These are phyloP conservation scores for Capitulum mitella DNA, from an alignment of 2,888 invertebrate genomes.

Conservation along the genomic window DNA sequence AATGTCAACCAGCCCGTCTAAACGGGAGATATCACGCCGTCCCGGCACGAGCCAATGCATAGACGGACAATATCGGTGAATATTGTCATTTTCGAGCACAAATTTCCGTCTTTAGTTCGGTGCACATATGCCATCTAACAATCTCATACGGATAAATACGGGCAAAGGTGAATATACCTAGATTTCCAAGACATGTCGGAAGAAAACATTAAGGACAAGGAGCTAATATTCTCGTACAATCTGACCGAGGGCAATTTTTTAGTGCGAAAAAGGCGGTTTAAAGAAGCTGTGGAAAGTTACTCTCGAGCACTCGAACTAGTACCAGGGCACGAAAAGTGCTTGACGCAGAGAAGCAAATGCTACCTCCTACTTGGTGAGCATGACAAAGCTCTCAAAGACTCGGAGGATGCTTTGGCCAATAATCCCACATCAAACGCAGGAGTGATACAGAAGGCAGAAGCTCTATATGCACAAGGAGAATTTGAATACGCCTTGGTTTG, in stretches of 20 bases:
- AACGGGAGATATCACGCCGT: too few species aligned
- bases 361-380: background rate
- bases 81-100: too few species aligned
- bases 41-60: too few species aligned
- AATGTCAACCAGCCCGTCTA: too few species aligned
- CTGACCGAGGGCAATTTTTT: background rate
- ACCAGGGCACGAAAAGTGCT: background rate
- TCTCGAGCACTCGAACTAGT: background rate
- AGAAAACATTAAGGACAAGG: background rate
- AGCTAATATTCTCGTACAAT: background rate
- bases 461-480: background rate
- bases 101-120: too few species aligned
- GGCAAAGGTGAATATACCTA: too few species aligned
- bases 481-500: conserved; percentile 9
- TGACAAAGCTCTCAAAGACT: conserved; percentile 9
- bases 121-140: too few species aligned
- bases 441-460: background rate
- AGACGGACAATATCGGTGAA: too few species aligned
- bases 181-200: background rate
- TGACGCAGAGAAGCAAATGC: background rate
- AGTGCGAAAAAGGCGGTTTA: background rate
- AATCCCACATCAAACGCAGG: background rate
- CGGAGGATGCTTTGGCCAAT: background rate
- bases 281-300: conserved; percentile 4
- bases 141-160: too few species aligned